A percentile compares a stretch with the other conserved stretches of the same genome.
phyloP scores from a whole-genome alignment of 2,113 vertebrate genomes.

The Piaya cayana region DNA sequence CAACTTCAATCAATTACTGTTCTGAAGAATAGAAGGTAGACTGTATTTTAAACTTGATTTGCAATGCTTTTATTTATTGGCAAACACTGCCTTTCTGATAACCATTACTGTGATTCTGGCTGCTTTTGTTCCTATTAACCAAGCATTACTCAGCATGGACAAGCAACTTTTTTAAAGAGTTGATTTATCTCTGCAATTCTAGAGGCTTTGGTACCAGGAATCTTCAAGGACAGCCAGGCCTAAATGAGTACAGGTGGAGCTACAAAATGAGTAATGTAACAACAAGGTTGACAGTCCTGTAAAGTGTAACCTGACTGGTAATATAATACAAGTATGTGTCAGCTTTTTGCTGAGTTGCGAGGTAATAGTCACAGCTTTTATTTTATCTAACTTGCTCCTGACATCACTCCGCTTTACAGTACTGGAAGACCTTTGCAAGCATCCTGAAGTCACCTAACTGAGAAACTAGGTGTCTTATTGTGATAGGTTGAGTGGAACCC shows the following conservation, averaged over 20 bases:
- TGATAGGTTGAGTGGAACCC: too few species aligned
- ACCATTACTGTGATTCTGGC: neutral
- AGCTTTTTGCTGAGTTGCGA: neutral
- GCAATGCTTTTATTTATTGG: neutral
- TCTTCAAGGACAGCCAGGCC: conserved; percentile 18
- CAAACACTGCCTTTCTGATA: neutral
- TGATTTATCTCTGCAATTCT: neutral
- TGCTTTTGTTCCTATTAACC: neutral
- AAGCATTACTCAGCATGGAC: neutral
- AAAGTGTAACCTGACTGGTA: neutral
- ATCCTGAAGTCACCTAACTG: neutral
- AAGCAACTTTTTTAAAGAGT: neutral
- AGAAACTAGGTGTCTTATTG: neutral
- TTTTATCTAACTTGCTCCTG: neutral
- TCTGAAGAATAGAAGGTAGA: neutral
- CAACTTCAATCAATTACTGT: neutral
- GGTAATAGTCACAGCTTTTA: neutral
- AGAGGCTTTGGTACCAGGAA: neutral
- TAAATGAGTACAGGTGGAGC: neutral
- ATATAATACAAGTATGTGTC: neutral
- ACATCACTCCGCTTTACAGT: neutral
- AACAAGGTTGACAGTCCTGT: neutral
- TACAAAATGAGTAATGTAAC: conserved; percentile 12
- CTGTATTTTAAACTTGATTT: neutral
- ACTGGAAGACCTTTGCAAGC: neutral